Percentiles rank a stretch among this genome's conserved stretches.
These are phyloP conservation scores for Ceratitis capitata DNA, from an alignment of 1,140 invertebrate genomes.

Conservation along the genomic window DNA sequence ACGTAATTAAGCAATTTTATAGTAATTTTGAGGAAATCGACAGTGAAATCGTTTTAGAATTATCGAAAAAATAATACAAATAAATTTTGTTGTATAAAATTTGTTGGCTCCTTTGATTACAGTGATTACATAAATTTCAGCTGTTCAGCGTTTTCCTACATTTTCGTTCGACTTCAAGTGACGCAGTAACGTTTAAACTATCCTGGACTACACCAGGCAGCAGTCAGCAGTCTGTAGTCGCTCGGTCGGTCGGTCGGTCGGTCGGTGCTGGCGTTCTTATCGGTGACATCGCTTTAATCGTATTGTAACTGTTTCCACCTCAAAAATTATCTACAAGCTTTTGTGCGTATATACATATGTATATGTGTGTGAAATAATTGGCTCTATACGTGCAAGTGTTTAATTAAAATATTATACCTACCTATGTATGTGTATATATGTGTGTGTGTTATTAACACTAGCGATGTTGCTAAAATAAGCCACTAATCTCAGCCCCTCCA, in stretches of 20 bases:
- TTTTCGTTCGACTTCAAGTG: background rate
- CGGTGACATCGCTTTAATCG: background rate
- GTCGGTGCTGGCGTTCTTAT: background rate
- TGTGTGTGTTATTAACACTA: no score
- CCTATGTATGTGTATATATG: no score
- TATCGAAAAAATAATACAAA: background rate
- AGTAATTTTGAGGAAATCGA: background rate
- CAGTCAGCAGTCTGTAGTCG: no score
- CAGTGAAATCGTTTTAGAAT: background rate
- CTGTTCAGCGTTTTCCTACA: background rate
- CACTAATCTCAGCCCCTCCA: no score
- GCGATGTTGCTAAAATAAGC: no score
- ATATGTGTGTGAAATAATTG: background rate
- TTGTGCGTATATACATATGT: background rate
- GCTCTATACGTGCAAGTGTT: no score
- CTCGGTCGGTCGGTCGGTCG: background rate
- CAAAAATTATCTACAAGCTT: background rate
- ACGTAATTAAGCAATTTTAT: background rate
- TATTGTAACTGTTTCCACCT: background rate
- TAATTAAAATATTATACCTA: no score
- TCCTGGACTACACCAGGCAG: no score
- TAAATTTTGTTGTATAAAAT: no score
- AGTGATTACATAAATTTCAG: constrained; percentile 28
- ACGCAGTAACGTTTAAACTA: constrained; percentile 15
- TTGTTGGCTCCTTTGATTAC: background rate